A percentile compares a stretch with the other conserved stretches of the same genome.
phyloP scores from a whole-genome alignment of 2,113 vertebrate genomes.

The Oncorhynchus kisutch region DNA sequence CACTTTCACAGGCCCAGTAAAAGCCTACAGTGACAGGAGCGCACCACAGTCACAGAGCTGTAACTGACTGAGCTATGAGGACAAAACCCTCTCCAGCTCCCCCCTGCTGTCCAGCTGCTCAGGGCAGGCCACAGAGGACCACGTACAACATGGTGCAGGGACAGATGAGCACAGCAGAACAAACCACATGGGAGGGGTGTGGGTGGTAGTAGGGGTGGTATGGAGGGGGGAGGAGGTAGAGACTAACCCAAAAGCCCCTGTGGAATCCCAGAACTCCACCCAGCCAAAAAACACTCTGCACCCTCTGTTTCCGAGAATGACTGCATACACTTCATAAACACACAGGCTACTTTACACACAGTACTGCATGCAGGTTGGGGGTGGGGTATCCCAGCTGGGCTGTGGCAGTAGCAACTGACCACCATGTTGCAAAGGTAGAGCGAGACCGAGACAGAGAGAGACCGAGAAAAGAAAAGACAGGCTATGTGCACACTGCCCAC shows the following conservation, averaged over 20 bases:
- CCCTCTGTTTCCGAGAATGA: too few species aligned
- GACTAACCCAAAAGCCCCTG: not conserved
- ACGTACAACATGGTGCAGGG: not conserved
- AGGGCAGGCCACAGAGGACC: not conserved
- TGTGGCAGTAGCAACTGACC: not conserved
- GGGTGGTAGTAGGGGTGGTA: not conserved
- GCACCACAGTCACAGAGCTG: not conserved
- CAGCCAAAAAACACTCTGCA: not conserved
- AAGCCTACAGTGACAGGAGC: not conserved
- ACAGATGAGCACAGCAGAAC: not conserved
- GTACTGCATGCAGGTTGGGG: too few species aligned
- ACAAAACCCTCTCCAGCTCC: not conserved
- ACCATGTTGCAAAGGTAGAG: slow-evolving; percentile 4
- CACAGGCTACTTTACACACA: too few species aligned
- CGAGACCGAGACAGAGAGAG: not conserved
- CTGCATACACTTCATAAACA: too few species aligned
- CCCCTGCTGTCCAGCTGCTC: too few species aligned
- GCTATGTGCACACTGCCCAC: too few species aligned
- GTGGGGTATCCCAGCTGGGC: not conserved
- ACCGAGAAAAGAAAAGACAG: too few species aligned
- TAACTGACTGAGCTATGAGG: not conserved
- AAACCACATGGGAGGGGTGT: too few species aligned
- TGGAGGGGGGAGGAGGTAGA: not conserved
- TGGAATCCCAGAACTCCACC: not conserved
- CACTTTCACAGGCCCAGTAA: not conserved